phyloP scores from a whole-genome alignment of 2,113 vertebrate species.

The Cisticola juncidis region DNA sequence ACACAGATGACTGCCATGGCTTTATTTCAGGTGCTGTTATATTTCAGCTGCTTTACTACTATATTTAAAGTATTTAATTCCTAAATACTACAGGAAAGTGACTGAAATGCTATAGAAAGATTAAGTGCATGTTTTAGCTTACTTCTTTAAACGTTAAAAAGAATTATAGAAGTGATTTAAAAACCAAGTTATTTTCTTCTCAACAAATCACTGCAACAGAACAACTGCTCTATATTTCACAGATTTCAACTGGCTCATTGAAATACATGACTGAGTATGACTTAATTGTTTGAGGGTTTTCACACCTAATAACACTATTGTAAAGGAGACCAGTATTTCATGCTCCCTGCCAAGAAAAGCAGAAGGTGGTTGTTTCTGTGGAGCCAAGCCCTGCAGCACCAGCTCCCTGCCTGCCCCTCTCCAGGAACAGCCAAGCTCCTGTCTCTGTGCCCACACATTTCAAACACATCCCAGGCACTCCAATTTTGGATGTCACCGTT shows the following conservation, averaged over 20 bases:
- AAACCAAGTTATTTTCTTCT: not conserved
- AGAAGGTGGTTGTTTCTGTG: not conserved
- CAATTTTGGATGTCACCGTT: rapidly evolving
- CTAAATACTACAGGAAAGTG: not conserved
- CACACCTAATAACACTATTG: not conserved
- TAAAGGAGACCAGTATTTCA: not conserved
- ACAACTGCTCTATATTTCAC: not conserved
- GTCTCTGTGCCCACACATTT: no score
- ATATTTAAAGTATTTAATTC: not conserved
- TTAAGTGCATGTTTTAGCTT: not conserved
- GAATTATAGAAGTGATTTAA: not conserved
- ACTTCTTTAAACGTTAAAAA: not conserved
- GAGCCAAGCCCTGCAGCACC: not conserved
- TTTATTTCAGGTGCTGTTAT: not conserved
- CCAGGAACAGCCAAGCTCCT: rapidly evolving
- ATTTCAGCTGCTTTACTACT: not conserved
- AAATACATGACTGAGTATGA: not conserved
- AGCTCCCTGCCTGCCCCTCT: not conserved
- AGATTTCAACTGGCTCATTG: not conserved
- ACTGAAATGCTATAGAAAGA: not conserved
- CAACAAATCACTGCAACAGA: not conserved
- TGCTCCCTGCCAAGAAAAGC: not conserved
- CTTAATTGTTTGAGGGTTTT: not conserved
- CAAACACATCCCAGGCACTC: not conserved
- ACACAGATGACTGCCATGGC: not conserved